Percentiles rank a stretch among this genome's conserved stretches.
Evolutionary conservation across 2,797 vertebrate genomes (phyloP).

Genomic region (Lindbergichthys nudifrons): DNA sequence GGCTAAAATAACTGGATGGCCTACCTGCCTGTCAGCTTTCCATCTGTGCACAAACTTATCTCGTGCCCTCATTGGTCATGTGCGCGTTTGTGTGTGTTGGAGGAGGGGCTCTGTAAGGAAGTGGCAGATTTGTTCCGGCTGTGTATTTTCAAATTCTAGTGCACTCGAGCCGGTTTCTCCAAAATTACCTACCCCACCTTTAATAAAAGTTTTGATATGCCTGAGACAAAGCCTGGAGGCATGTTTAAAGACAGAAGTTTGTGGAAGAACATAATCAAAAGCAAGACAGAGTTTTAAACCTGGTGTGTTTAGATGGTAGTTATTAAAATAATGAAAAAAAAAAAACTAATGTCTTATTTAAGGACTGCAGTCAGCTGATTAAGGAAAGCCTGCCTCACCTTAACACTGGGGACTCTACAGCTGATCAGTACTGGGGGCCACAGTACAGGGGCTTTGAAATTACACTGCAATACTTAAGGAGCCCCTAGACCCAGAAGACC

Average conservation of each 20-base stretch:
- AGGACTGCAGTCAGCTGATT: background rate
- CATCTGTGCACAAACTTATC: too few species aligned
- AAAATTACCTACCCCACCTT: too few species aligned
- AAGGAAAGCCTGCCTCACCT: background rate
- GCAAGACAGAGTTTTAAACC: background rate
- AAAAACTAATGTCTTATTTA: background rate
- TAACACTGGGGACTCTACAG: background rate
- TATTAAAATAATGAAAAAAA: background rate
- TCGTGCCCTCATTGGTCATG: too few species aligned
- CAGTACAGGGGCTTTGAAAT: conserved; percentile 1
- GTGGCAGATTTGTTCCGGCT: too few species aligned
- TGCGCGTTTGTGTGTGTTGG: too few species aligned
- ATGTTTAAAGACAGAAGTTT: background rate
- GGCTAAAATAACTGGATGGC: too few species aligned
- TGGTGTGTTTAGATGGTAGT: background rate
- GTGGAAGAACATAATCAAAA: background rate
- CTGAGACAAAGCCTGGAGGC: background rate
- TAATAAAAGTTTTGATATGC: background rate
- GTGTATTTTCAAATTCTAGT: too few species aligned
- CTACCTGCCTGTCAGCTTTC: too few species aligned
- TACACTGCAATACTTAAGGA: conserved; percentile 8
- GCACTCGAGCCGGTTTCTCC: too few species aligned
- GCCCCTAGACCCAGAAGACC: conserved; percentile 4
- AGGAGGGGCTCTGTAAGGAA: too few species aligned
- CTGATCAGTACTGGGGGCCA: background rate